These are phyloP conservation scores for Gallirallus australis DNA, from an alignment of 2,797 vertebrate genomes.

Conservation along the genomic window DNA sequence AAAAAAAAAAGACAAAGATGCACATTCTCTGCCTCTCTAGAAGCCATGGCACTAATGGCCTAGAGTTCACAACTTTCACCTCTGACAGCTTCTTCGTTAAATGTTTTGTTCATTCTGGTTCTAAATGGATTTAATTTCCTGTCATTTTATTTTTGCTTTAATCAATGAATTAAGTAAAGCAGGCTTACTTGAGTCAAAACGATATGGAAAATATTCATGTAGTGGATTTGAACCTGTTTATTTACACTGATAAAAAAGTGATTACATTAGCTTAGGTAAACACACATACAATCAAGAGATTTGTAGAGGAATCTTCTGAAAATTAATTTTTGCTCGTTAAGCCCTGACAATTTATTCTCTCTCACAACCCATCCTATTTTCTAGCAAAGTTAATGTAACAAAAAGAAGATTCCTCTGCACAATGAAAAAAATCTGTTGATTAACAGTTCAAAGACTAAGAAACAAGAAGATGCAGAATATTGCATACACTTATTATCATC, in stretches of 20 bases:
- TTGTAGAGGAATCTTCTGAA: background rate
- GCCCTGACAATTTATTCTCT: background rate
- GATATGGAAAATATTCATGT: background rate
- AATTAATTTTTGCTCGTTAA: background rate
- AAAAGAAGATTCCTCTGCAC: background rate
- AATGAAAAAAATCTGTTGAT: background rate
- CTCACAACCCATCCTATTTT: background rate
- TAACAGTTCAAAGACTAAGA: background rate
- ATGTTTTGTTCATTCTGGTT: background rate
- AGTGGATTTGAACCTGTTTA: background rate
- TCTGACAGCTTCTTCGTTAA: background rate
- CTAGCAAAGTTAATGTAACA: background rate
- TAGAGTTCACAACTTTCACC: fast-evolving
- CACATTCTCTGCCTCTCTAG: background rate
- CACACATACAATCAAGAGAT: background rate
- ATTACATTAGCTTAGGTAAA: background rate
- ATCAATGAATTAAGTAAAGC: background rate
- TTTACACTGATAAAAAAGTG: background rate
- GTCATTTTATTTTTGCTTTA: background rate
- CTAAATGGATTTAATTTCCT: background rate
- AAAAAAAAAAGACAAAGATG: no score
- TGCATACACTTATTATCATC: background rate
- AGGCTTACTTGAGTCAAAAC: background rate
- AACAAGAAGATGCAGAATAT: background rate
- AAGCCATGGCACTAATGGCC: background rate